Conservation (phyloP, 2,797 vertebrate species). For the Mus spretus region DNA sequence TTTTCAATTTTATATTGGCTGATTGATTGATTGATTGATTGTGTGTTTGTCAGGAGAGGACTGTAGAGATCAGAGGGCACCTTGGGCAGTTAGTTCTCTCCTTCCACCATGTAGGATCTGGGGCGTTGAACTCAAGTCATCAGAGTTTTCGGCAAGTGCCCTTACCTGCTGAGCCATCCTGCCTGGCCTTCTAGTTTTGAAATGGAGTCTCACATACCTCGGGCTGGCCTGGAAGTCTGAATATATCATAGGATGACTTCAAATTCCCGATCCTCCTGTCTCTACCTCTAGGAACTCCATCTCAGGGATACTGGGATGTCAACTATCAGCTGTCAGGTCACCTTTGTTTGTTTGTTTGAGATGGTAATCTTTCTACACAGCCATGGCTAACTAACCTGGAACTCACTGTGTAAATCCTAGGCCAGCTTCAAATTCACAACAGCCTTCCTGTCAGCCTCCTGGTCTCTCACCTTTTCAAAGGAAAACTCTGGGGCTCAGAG, state of each 20-base stretch:
- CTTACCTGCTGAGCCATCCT: background rate
- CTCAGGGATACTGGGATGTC: too few species aligned
- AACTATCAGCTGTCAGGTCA: too few species aligned
- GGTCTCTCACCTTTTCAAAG: fast-evolving
- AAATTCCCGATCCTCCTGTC: background rate
- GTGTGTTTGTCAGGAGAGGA: background rate
- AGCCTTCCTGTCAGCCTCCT: background rate
- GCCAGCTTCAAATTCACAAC: background rate
- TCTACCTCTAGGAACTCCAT: background rate
- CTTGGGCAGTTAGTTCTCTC: background rate
- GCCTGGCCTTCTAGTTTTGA: background rate
- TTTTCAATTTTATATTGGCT: background rate
- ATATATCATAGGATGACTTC: background rate
- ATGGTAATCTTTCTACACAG: too few species aligned
- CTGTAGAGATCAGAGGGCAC: background rate
- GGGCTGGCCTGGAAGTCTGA: background rate
- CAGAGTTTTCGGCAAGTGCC: background rate
- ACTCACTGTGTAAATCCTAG: background rate
- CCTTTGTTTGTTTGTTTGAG: background rate
- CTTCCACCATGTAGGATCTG: background rate
- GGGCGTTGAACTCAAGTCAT: too few species aligned
- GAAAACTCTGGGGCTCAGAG: background rate
- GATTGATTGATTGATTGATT: background rate
- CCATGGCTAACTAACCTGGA: background rate
- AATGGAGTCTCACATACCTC: background rate